Base-by-base conservation (phyloP, 1,140 invertebrate species). In the Drosophila orosa region DNA sequence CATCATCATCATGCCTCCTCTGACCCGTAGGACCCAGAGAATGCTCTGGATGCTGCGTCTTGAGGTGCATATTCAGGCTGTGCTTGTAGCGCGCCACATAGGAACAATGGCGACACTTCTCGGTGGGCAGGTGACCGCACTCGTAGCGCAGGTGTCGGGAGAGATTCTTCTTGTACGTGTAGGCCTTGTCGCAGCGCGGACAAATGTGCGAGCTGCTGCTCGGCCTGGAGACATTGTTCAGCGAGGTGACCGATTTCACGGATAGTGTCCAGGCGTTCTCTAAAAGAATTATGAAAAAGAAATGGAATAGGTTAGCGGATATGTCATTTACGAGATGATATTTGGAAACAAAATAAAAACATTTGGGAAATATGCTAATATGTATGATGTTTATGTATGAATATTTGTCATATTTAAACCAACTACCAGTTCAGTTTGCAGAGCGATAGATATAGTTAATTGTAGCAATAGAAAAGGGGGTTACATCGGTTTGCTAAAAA, bases 1-100 rank as follows among this genome's bases (percentile, higher is more conserved):
- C 31, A 25, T 9, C 17, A 40, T 4, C 3, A 19, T 8, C 3
- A 24, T 15, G 6, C 13, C 22, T 25, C 24, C 7, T 8, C 12
- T 13, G 17, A 2, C 19, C 58, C 17, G 17, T 22, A 24, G 25
- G 27, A 17, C 57, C 33, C 19, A 13, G 6, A 6, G 31, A 9
- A 7, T 81, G 63, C 33, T 90, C 85, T 8, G 85, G 84, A 81
- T 92, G 92, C 57, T 90, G 87, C 3, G 87, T 80, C 47, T 78
- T 81, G 17, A 94, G 79, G 74, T 95, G 94, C 6, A 87, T 84
- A 24, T 92, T 92, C 19, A 94, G 93, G 68, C 94, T 94, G 35
- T 92, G 92, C 63, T 94, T 94, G 52, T 94, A 94, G 19, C 94
- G 93, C 3, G 94, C 93, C 69, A 92, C 92, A 73, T 95, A 94